Percentiles rank a stretch among this genome's conserved stretches.
Evolutionary conservation across 2,113 vertebrate species (phyloP).

Genomic region (Carettochelys insculpta): DNA sequence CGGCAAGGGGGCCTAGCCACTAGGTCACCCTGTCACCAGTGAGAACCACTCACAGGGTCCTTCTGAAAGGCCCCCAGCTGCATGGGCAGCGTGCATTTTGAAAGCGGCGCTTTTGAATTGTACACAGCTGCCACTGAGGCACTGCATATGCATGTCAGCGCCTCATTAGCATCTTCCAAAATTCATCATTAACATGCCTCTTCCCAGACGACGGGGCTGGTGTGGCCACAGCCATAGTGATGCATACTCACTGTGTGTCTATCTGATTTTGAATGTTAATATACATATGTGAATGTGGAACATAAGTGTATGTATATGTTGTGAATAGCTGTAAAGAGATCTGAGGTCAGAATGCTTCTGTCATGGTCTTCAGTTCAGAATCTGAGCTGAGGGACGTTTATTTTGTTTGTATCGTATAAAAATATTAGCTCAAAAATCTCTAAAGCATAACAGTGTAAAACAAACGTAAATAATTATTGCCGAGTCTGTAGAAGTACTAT

Average conservation of each 20-base stretch:
- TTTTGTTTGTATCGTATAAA: neutral
- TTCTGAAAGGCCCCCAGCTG: too few species aligned
- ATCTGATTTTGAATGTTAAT: slow-evolving; percentile 28
- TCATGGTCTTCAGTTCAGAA: slow-evolving; percentile 22
- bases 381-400: neutral
- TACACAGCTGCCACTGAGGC: too few species aligned
- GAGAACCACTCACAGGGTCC: too few species aligned
- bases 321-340: slow-evolving; percentile 21
- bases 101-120: too few species aligned
- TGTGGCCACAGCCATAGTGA: too few species aligned
- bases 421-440: neutral
- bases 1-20: too few species aligned
- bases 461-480: neutral
- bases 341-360: slow-evolving; percentile 6
- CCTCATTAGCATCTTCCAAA: too few species aligned
- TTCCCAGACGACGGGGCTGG: too few species aligned
- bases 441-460: slow-evolving; percentile 11
- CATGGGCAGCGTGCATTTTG: too few species aligned
- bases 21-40: too few species aligned
- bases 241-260: slow-evolving; percentile 47
- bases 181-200: too few species aligned
- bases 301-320: neutral
- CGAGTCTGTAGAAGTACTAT: neutral
- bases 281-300: neutral
- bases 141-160: too few species aligned